phyloP scores from a whole-genome alignment of 2,113 vertebrate genomes.

The Echinops telfairi region DNA sequence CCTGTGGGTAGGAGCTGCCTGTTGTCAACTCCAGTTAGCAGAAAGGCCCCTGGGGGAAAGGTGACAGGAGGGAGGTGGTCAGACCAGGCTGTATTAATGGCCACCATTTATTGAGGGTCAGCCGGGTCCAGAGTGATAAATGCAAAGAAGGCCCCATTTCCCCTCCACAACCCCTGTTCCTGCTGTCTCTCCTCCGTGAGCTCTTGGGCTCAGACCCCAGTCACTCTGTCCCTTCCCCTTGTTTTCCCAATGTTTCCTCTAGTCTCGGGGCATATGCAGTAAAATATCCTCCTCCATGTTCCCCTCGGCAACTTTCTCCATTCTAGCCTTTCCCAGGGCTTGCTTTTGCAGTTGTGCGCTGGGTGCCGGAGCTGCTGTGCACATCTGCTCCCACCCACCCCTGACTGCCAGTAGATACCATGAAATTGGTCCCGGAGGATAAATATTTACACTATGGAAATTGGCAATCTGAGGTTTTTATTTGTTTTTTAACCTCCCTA shows the following conservation, averaged over 20 bases:
- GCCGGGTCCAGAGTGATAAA: conserved; percentile 22
- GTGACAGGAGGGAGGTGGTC: not conserved
- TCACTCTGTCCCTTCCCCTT: not conserved
- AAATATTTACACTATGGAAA: not conserved
- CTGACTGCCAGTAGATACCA: not conserved
- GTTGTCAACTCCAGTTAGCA: conserved; percentile 5
- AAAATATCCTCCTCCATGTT: not conserved
- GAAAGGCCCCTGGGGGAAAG: not conserved
- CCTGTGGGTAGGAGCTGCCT: not conserved
- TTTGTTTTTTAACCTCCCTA: not conserved
- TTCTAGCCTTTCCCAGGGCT: not conserved
- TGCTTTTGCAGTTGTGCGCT: not conserved
- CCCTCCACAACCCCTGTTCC: not conserved
- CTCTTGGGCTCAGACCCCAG: not conserved
- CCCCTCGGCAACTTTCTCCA: not conserved
- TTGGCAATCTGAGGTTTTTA: not conserved
- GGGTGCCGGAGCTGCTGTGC: not conserved
- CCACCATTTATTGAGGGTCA: conserved; percentile 9
- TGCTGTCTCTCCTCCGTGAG: not conserved
- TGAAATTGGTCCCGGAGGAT: not conserved
- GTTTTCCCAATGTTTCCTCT: not conserved
- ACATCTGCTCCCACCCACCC: not conserved
- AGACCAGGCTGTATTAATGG: not conserved
- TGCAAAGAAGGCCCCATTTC: not conserved
- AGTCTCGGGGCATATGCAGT: not conserved